These are phyloP conservation scores for Xenotilapia longispinis DNA, from an alignment of 2,113 vertebrate genomes.

Conservation along the genomic window DNA sequence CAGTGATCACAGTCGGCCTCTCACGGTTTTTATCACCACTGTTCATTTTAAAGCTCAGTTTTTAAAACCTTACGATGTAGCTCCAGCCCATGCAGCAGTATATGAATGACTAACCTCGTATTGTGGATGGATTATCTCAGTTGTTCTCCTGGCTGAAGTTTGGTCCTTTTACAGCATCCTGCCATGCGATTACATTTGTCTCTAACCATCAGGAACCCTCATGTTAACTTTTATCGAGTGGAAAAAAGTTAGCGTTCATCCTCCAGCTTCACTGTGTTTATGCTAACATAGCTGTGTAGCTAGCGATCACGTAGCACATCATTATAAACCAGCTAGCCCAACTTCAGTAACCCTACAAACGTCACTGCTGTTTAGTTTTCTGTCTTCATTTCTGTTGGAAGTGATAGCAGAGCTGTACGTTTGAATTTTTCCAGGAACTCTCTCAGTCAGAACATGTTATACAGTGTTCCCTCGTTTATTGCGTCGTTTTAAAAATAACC, in stretches of 20 bases:
- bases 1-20: neutral
- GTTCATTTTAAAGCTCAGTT: rapidly evolving
- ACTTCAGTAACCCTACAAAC: too few relatives aligned
- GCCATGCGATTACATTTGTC: rapidly evolving
- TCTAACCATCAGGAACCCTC: rapidly evolving
- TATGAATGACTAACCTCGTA: rapidly evolving
- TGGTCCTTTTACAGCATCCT: neutral
- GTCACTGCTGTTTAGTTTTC: too few relatives aligned
- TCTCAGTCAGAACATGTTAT: too few relatives aligned
- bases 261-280: neutral
- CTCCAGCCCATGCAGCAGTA: rapidly evolving
- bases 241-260: rapidly evolving
- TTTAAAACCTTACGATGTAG: rapidly evolving
- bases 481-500: too few relatives aligned
- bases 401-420: too few relatives aligned
- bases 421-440: too few relatives aligned
- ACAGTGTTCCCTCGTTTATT: too few relatives aligned
- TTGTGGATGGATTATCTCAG: neutral
- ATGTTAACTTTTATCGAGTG: rapidly evolving
- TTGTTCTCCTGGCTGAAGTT: neutral
- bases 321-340: rapidly evolving
- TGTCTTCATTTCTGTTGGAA: too few relatives aligned
- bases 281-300: rapidly evolving
- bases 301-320: rapidly evolving
- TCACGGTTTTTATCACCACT: rapidly evolving